Evolutionary conservation across 1,140 invertebrate species (phyloP).

Genomic region (Linepithema humile): DNA sequence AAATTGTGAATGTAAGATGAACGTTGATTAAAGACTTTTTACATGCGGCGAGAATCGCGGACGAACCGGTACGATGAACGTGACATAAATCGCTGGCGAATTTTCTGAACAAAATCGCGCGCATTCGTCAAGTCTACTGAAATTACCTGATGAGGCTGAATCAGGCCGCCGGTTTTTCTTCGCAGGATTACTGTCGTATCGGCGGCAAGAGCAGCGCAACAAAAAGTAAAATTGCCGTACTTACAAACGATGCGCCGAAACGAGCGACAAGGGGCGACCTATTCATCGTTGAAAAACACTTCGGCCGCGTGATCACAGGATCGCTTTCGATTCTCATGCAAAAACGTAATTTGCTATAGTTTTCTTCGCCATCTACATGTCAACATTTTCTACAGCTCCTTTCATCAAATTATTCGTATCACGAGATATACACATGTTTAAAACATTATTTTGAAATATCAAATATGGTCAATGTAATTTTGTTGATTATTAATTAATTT

Average conservation of each 20-base stretch:
- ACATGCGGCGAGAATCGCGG: not conserved
- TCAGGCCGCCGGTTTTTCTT: slow-evolving; percentile 64
- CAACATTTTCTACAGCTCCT: not conserved
- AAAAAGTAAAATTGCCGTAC: slow-evolving; percentile 72
- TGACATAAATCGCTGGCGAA: slow-evolving; percentile 24
- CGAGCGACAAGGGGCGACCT: slow-evolving; percentile 58
- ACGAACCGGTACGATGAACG: not conserved
- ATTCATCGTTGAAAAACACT: slow-evolving; percentile 55
- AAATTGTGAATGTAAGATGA: not conserved
- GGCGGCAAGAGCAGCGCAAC: not conserved
- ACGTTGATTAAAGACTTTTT: slow-evolving; percentile 32
- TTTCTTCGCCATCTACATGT: slow-evolving; percentile 6
- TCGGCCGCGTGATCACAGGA: slow-evolving; percentile 65
- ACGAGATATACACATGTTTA: not conserved
- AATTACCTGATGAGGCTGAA: slow-evolving; percentile 50
- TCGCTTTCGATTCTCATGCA: slow-evolving; percentile 67
- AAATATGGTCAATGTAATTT: not conserved
- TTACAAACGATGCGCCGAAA: slow-evolving; percentile 71
- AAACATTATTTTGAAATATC: not conserved
- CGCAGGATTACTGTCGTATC: slow-evolving; percentile 57
- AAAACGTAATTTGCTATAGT: slow-evolving; percentile 43
- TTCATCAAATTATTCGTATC: slow-evolving; percentile 3
- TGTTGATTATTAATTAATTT: not conserved
- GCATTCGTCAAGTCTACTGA: slow-evolving; percentile 38
- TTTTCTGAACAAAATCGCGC: slow-evolving; percentile 35